Conservation (phyloP, 2,888 invertebrate species). For the Zaprionus lineosus region DNA sequence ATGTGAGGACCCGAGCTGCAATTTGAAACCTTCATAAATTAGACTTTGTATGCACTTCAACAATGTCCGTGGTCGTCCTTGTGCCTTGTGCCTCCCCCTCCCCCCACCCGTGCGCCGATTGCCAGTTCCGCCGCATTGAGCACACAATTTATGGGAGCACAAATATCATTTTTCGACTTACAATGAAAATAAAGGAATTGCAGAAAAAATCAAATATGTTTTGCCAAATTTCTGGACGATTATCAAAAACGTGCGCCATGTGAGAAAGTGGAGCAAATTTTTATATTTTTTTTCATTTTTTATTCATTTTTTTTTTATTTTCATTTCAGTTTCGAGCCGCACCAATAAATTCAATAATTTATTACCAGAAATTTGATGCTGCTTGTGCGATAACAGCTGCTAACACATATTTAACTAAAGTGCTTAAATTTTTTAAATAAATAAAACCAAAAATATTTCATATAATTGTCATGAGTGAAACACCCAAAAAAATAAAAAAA, state of each 20-base stretch:
- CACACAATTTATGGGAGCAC: conserved; percentile 61
- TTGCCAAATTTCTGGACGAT: conserved; percentile 74
- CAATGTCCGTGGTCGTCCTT: not conserved
- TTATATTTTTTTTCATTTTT: conserved; percentile 19
- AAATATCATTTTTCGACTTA: conserved; percentile 54
- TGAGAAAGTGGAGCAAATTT: conserved; percentile 39
- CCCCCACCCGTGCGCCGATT: not conserved
- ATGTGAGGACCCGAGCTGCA: not conserved
- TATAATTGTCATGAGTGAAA: no score
- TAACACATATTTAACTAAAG: conserved; percentile 66
- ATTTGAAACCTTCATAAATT: conserved; percentile 67
- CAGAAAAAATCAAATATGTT: conserved; percentile 61
- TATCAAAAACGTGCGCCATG: conserved; percentile 56
- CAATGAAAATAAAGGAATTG: conserved; percentile 16
- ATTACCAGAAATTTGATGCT: conserved; percentile 48
- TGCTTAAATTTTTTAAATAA: conserved; percentile 39
- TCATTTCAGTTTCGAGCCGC: conserved; percentile 10
- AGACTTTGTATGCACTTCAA: conserved; percentile 52
- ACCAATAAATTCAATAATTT: conserved; percentile 71
- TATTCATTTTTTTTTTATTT: no score
- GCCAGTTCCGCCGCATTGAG: conserved; percentile 71
- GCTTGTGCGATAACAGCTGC: conserved; percentile 65
- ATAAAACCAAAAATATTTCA: conserved; percentile 14
- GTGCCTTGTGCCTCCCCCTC: not conserved
- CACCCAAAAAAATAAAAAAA: conserved; percentile 14